phyloP scores from a whole-genome alignment of 2,888 invertebrate genomes.

The Drosophila hamatofila region DNA sequence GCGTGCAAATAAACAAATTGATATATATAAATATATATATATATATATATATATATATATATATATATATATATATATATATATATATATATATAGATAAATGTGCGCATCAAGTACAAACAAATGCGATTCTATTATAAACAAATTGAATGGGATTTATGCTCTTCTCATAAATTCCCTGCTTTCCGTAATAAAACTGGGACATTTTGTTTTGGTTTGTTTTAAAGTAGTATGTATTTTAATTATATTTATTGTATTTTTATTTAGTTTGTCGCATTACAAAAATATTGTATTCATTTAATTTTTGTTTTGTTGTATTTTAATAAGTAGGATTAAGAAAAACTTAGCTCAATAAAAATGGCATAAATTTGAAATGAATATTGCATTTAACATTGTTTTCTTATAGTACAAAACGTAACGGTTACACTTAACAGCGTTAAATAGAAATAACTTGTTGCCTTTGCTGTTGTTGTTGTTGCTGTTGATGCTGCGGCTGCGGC shows the following conservation, averaged over 20 bases:
- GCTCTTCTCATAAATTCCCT: conserved; percentile 7
- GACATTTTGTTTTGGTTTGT: not conserved
- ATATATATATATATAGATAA: not conserved
- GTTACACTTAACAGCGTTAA: conserved; percentile 74
- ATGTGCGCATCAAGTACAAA: conserved; percentile 3
- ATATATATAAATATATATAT: not conserved
- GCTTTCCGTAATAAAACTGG: not conserved
- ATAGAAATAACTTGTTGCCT: conserved; percentile 72
- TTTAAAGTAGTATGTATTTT: conserved; percentile 71
- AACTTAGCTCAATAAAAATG: conserved; percentile 53
- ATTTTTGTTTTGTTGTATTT: conserved; percentile 19
- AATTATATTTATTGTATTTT: conserved; percentile 75
- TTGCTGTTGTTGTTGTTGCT: conserved; percentile 19
- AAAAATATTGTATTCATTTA: conserved; percentile 31
- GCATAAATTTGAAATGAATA: conserved; percentile 74
- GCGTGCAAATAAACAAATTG: conserved; percentile 30
- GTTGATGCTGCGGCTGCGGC: conserved; percentile 16
- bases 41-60: not conserved
- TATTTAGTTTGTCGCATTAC: conserved; percentile 57
- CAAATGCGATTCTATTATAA: not conserved
- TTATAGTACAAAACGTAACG: conserved; percentile 77
- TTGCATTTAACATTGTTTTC: conserved; percentile 71
- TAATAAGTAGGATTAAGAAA: conserved; percentile 41
- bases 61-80: not conserved
- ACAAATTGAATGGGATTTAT: conserved; percentile 6